Conservation (phyloP, 37 sponge, comb jelly and placozoan species). For the Mnemiopsis leidyi region DNA sequence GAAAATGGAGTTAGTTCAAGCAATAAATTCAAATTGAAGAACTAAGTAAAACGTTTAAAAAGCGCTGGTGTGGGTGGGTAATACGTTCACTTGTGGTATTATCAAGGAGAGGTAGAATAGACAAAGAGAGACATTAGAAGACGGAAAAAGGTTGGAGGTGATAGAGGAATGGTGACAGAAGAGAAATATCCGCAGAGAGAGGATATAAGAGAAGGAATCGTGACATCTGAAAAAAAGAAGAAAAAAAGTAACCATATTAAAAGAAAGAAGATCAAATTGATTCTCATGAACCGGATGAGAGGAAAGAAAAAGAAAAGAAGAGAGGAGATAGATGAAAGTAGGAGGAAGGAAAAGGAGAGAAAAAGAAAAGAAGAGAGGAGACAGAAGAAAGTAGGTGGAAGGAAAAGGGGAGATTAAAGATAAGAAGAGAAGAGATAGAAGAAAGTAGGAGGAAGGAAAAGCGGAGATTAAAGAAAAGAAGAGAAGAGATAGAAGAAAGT, state of each 20-base stretch:
- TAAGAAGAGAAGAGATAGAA: not conserved
- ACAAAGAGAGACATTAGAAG: too few relatives aligned
- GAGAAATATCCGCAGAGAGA: too few relatives aligned
- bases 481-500: not conserved
- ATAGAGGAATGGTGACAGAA: too few relatives aligned
- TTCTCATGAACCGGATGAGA: too few relatives aligned
- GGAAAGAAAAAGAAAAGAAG: not conserved
- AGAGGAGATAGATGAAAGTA: not conserved
- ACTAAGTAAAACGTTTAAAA: not conserved
- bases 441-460: not conserved
- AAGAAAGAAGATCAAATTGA: too few relatives aligned
- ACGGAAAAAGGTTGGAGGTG: too few relatives aligned
- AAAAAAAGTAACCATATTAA: too few relatives aligned
- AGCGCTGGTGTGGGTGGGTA: too few relatives aligned
- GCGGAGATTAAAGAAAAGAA: not conserved
- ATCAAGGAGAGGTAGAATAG: not conserved
- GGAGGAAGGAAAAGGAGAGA: not conserved
- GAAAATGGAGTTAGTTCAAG: not conserved
- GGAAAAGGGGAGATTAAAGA: not conserved
- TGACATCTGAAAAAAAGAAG: too few relatives aligned
- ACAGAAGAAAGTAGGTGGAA: not conserved
- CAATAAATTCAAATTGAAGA: not conserved
- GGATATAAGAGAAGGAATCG: too few relatives aligned
- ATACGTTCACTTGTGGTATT: too few relatives aligned
- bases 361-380: not conserved